phyloP scores from a whole-genome alignment of 2,888 invertebrate genomes.

The Epistrophe eligans region DNA sequence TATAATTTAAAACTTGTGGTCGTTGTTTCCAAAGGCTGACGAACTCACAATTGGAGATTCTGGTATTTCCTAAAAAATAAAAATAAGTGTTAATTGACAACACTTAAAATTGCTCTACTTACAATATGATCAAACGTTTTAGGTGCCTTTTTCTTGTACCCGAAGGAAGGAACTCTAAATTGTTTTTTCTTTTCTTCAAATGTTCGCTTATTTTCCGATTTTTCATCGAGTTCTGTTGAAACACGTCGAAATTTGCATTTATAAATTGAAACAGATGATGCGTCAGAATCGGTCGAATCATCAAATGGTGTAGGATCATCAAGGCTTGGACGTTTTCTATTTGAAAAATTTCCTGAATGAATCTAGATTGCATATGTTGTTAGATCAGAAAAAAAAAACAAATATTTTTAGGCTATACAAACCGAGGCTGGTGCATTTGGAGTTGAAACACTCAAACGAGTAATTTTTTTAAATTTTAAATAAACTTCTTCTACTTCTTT shows the following conservation, averaged over 20 bases:
- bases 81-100: neutral
- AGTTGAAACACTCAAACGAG: neutral
- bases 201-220: neutral
- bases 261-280: slow-evolving; percentile 51
- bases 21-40: slow-evolving; percentile 42
- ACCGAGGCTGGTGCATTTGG: neutral
- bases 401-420: neutral
- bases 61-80: slow-evolving; percentile 50
- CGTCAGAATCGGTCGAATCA: slow-evolving; percentile 56
- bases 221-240: neutral
- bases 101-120: neutral
- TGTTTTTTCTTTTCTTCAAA: neutral
- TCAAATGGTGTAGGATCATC: slow-evolving; percentile 51
- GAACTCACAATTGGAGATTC: slow-evolving; percentile 65
- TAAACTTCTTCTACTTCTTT: slow-evolving; percentile 43
- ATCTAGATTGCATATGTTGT: slow-evolving; percentile 8
- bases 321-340: slow-evolving; percentile 12
- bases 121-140: slow-evolving; percentile 25
- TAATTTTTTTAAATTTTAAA: slow-evolving; percentile 22
- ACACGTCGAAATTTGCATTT: neutral
- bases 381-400: neutral
- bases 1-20: neutral
- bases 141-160: neutral
- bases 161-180: neutral
- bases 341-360: slow-evolving; percentile 6